Percentiles rank a stretch among this genome's conserved stretches.
Evolutionary conservation across 2,113 vertebrate genomes (phyloP).

Genomic region (Echinops telfairi): DNA sequence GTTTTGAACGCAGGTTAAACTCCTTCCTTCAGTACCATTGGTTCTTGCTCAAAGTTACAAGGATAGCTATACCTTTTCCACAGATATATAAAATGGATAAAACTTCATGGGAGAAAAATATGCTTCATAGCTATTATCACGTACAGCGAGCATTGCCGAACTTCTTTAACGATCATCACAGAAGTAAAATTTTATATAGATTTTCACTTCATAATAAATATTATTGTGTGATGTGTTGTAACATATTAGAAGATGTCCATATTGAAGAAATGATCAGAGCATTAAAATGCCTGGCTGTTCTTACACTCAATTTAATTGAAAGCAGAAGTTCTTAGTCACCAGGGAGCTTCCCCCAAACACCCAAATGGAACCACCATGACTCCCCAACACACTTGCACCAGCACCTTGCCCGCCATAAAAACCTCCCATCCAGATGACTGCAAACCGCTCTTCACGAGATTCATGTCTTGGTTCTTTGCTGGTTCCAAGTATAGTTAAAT

Average conservation of each 20-base stretch:
- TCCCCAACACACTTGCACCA: neutral
- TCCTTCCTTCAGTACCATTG: no score
- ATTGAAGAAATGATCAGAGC: neutral
- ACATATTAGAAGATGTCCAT: neutral
- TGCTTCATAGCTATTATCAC: neutral
- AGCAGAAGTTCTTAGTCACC: neutral
- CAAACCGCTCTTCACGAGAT: neutral
- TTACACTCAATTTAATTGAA: neutral
- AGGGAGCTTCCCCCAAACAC: neutral
- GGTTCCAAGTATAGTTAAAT: neutral
- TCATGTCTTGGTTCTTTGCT: neutral
- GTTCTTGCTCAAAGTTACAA: no score
- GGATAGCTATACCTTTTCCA: no score
- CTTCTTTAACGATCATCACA: neutral
- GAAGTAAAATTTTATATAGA: neutral
- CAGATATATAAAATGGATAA: no score
- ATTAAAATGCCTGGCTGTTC: neutral
- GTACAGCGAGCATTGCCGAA: neutral
- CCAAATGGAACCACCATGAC: neutral
- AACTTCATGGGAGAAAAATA: neutral
- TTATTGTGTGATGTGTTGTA: neutral
- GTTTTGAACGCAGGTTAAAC: no score
- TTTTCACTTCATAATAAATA: slow-evolving; percentile 10
- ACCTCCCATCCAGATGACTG: neutral
- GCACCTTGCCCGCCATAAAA: neutral